Evolutionary conservation across 1,140 invertebrate genomes (phyloP).

Genomic region (Eriocheir sinensis): DNA sequence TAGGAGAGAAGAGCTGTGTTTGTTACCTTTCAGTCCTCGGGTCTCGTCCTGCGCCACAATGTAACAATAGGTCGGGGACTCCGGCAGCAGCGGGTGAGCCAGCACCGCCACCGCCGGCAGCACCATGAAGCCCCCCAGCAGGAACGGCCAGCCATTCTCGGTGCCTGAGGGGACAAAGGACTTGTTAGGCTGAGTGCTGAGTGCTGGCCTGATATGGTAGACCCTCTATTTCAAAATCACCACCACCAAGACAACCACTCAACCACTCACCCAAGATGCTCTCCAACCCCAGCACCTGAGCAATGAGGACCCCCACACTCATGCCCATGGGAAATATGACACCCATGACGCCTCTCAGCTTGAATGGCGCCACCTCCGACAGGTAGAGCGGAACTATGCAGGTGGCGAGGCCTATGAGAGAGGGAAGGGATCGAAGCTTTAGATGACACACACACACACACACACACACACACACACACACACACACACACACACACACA

Average conservation of each 20-base stretch:
- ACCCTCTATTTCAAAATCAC: no score
- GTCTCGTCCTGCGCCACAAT: conserved; percentile 30
- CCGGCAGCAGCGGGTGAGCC: conserved; percentile 56
- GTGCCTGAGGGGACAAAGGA: conserved; percentile 57
- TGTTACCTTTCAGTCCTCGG: conserved; percentile 49
- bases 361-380: conserved; percentile 49
- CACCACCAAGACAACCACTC: not conserved
- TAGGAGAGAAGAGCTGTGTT: no score
- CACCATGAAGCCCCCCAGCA: conserved; percentile 57
- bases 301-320: conserved; percentile 43
- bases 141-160: conserved; percentile 48
- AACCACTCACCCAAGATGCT: conserved; percentile 49
- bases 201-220: no score
- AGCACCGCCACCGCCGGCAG: conserved; percentile 40
- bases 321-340: conserved; percentile 56
- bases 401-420: conserved; percentile 49
- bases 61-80: conserved; percentile 63
- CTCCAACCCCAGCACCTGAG: conserved; percentile 65
- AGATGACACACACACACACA: not conserved
- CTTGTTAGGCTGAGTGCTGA: not conserved
- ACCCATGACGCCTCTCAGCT: conserved; percentile 56
- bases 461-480: not conserved
- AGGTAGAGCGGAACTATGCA: conserved; percentile 64
- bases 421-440: not conserved
- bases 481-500: not conserved